Base-by-base conservation (phyloP, 2,888 invertebrate species). In the Caenorhabditis virilis region DNA sequence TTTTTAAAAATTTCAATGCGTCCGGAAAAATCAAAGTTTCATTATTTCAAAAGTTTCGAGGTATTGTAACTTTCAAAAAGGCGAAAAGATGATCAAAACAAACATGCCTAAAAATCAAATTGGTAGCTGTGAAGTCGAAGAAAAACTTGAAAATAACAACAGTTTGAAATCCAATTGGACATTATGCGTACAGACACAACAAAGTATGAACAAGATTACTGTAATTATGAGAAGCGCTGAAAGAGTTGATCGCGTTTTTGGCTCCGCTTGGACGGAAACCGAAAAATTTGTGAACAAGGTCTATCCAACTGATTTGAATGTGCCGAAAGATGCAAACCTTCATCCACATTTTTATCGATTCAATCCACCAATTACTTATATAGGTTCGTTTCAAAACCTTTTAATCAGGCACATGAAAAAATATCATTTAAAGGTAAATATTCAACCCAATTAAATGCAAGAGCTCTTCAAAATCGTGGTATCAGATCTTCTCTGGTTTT, bases 171-270 rank as follows among this genome's bases (percentile, higher is more conserved):
- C 62, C 11, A 27, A 55, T 27, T 62, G 62, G 62, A 38, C 41
- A 2, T 36, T 39, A 15, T 62, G 62, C 20, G 47, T 56, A n/a
- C 54, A 51, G n/a, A 56, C 62, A 33, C 33, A 20, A 6, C 55
- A 55, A 42, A 36, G 35, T 35, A 18, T 55, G 36, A 62, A 62
- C 22, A 27, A 55, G 15, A 45, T 64, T 26, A 66, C 60, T 11
- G 45, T 66, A 11, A 38, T 67, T 18, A 67, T 67, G 67, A 49
- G 67, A 43, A 55, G 58, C 26, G 67, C 62, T n/a, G 67, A 67
- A n/a, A 25, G 67, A 16, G 62, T 67, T 22, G 67, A 67, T 46
- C 51, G 67, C 0, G 38, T 67, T 7, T 63, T 62, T 39, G 67
- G 67, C 35, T 26, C 55, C 0, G 16, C 41, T 4, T 67, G 67